Base-by-base conservation (phyloP, 2,797 vertebrate genomes). In the Poecilia wingei region DNA sequence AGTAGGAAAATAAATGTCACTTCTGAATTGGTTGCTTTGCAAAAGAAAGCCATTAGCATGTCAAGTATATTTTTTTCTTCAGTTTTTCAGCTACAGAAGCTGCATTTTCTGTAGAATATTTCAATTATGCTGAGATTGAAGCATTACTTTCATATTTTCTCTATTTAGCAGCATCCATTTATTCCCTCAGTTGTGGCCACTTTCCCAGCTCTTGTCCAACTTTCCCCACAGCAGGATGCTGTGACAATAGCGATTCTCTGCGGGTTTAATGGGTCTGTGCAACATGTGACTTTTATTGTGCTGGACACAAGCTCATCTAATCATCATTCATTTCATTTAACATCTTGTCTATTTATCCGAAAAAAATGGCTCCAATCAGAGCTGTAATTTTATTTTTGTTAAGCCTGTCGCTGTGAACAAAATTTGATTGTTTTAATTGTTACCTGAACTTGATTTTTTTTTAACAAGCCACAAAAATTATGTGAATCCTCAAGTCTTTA, bases 171-270 rank as follows among this genome's bases (percentile, higher is more conserved):
- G 16, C 49, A 16, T 74, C 51, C 51, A 74, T 25, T 74, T 47
- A 41, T 14, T 28, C 53, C 16, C 20, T 75, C 55, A 45, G 73
- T 74, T 74, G 39, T 59, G 73, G 16, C 22, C 73, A 75, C 59
- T 75, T 31, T 59, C 9, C n/a, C 39, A 59, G 41, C 53, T 74
- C 8, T 43, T 59, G 53, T 41, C 22, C 39, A 43, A 41, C 49
- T 70, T 70, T n/a, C 72, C 6, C 13, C 72, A 13, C 72, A 41
- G 33, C 72, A 53, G 25, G 25, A 57, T 18, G 31, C 31, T 28
- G 9, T 14, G 10, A 43, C 36, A 55, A 74, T 45, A 14, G 28
- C 12, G n/a, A 5, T 61, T 59, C 55, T 31, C 51, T 43, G 13
- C 10, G 18, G 31, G 13, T 57, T 22, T 59, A 43, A 74, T 74